Evolutionary conservation across 2,888 invertebrate species (phyloP).

Genomic region (Hypolimnas misippus): DNA sequence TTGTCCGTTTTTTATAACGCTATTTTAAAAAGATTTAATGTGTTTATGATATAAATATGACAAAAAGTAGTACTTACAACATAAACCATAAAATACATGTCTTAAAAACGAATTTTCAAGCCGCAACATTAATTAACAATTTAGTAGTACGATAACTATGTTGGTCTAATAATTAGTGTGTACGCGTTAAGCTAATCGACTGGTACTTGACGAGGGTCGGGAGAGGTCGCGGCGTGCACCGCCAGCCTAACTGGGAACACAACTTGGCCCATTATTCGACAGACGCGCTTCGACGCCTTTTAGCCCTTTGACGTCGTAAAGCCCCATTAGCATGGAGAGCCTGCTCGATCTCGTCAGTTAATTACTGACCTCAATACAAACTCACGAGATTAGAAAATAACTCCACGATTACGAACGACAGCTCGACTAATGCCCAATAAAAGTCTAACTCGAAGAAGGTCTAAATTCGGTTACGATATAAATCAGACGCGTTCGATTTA

Average conservation of each 20-base stretch:
- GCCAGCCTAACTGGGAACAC: constrained; percentile 50
- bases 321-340: constrained; percentile 79
- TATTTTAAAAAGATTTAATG: constrained; percentile 51
- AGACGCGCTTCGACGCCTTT: constrained; percentile 79
- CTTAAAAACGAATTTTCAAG: not conserved
- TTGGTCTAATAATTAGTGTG: constrained; percentile 72
- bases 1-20: constrained; percentile 55
- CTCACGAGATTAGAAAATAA: constrained; percentile 52
- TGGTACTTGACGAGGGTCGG: constrained; percentile 79
- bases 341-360: constrained; percentile 80
- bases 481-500: constrained; percentile 59
- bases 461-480: constrained; percentile 48
- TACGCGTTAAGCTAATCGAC: constrained; percentile 77
- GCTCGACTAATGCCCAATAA: constrained; percentile 45
- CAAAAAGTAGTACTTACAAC: too few species aligned
- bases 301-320: constrained; percentile 80
- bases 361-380: constrained; percentile 76
- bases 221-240: constrained; percentile 63
- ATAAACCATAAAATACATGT: too few species aligned
- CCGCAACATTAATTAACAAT: constrained; percentile 31
- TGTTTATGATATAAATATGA: too few species aligned
- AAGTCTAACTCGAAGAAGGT: constrained; percentile 30
- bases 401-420: constrained; percentile 39
- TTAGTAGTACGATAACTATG: constrained; percentile 28
- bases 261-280: constrained; percentile 79